A percentile compares a stretch with the other conserved stretches of the same genome.
These are phyloP conservation scores for Hyperoplus immaculatus DNA, from an alignment of 2,797 vertebrate species.

Conservation along the genomic window DNA sequence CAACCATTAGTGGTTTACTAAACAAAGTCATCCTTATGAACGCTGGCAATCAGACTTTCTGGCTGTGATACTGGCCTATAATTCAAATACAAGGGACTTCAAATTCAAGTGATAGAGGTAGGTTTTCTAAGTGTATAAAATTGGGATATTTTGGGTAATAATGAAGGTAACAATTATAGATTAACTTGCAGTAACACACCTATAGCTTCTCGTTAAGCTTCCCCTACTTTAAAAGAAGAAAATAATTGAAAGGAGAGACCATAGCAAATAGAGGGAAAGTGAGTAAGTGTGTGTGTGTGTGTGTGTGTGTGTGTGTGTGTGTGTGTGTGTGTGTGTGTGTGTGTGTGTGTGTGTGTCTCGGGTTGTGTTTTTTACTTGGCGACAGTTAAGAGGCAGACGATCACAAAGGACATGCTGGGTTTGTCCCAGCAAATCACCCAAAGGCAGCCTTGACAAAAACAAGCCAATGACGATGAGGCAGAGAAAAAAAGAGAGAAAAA, in stretches of 20 bases:
- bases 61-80: background rate
- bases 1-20: conserved; percentile 39
- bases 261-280: background rate
- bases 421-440: conserved; percentile 46
- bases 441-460: conserved; percentile 43
- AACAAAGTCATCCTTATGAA: conserved; percentile 44
- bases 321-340: background rate
- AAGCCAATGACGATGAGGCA: conserved; percentile 25
- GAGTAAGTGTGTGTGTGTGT: background rate
- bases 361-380: conserved; percentile 36
- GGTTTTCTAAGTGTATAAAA: background rate
- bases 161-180: background rate
- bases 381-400: conserved; percentile 30
- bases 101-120: background rate
- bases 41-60: conserved; percentile 20
- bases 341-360: background rate
- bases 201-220: background rate
- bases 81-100: conserved; percentile 19
- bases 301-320: background rate
- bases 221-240: conserved; percentile 13
- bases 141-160: background rate
- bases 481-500: conserved; percentile 2
- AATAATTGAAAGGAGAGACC: conserved; percentile 9
- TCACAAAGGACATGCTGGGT: conserved; percentile 40
- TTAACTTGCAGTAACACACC: background rate